These are phyloP conservation scores for Lasioglossum figueresi DNA, from an alignment of 2,888 invertebrate species.

Conservation along the genomic window DNA sequence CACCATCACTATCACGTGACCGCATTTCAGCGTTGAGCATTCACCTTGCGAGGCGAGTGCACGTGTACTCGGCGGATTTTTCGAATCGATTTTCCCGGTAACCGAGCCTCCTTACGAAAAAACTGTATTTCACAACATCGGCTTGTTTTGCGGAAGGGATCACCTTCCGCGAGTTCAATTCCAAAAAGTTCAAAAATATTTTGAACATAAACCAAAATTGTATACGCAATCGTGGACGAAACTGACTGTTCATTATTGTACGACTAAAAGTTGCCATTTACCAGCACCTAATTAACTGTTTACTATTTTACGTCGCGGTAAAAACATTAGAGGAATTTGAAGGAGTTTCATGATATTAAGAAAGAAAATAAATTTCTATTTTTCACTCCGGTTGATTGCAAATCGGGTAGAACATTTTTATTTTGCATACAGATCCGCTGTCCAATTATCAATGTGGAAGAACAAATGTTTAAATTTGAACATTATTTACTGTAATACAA, in stretches of 20 bases:
- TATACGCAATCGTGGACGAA: background rate
- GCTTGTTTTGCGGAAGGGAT: background rate
- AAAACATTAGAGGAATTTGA: too few relatives aligned
- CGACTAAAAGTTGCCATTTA: background rate
- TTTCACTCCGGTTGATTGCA: too few relatives aligned
- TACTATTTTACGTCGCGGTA: background rate
- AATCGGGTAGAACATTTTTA: too few relatives aligned
- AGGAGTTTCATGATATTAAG: too few relatives aligned
- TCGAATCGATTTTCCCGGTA: background rate
- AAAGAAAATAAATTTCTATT: too few relatives aligned
- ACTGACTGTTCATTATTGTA: too few relatives aligned
- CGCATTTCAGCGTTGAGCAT: constrained; percentile 8
- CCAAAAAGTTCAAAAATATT: background rate
- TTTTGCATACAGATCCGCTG: too few relatives aligned
- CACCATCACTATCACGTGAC: constrained; percentile 5
- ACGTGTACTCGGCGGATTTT: constrained; percentile 4
- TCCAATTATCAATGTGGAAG: too few relatives aligned
- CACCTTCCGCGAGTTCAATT: too few relatives aligned
- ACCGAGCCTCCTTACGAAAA: background rate
- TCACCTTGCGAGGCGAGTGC: constrained; percentile 7
- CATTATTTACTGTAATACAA: too few relatives aligned
- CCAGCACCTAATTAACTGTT: background rate
- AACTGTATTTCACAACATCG: background rate
- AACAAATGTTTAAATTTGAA: too few relatives aligned
- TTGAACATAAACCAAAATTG: background rate